Evolutionary conservation across 1,140 invertebrate species (phyloP).

Genomic region (Uloborus diversus): DNA sequence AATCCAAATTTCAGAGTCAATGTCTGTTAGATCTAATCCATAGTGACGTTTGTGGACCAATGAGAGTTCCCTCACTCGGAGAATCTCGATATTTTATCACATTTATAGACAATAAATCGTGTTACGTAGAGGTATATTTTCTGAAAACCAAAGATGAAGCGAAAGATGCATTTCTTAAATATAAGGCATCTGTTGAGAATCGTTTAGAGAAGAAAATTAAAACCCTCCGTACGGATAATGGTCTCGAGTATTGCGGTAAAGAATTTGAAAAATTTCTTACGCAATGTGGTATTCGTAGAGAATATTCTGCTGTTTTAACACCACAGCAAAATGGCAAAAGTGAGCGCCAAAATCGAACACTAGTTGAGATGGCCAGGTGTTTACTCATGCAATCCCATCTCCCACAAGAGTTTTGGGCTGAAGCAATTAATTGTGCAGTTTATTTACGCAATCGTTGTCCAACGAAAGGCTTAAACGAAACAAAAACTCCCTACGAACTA

Average conservation of each 20-base stretch:
- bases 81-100: constrained; percentile 26
- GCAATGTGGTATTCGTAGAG: not conserved
- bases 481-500: not conserved
- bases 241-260: not conserved
- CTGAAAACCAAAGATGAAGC: constrained; percentile 8
- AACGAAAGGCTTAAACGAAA: not conserved
- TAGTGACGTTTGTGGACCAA: too few species aligned
- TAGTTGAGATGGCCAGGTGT: constrained; percentile 60
- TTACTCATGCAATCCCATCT: constrained; percentile 58
- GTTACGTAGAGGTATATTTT: not conserved
- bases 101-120: constrained; percentile 16
- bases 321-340: constrained; percentile 60
- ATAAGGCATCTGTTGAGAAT: not conserved
- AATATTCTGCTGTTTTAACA: constrained; percentile 32
- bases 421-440: constrained; percentile 48
- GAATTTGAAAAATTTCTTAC: constrained; percentile 4
- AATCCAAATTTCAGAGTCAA: too few species aligned
- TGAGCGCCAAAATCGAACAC: constrained; percentile 64
- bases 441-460: not conserved
- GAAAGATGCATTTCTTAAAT: not conserved
- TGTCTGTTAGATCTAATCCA: too few species aligned
- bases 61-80: not conserved
- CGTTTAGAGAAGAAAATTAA: not conserved
- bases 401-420: constrained; percentile 58
- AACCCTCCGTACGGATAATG: not conserved